Evolutionary conservation across 2,113 vertebrate species (phyloP).

Genomic region (Carlito syrichta): DNA sequence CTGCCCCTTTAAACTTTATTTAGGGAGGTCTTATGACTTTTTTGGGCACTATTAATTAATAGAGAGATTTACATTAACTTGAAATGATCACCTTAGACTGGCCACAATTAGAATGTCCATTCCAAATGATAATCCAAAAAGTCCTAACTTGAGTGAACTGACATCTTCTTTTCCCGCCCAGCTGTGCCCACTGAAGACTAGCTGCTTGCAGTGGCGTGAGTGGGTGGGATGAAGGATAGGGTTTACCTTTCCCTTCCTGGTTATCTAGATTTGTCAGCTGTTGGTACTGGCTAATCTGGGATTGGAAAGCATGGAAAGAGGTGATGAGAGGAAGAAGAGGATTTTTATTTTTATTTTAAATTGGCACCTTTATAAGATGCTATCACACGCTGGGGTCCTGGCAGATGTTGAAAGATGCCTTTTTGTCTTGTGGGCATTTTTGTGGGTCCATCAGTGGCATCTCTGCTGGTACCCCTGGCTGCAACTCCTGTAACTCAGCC

Average conservation of each 20-base stretch:
- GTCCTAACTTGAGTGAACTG: not conserved
- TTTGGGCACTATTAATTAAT: not conserved
- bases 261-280: not conserved
- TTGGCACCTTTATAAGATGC: not conserved
- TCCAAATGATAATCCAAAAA: not conserved
- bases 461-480: not conserved
- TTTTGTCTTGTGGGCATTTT: not conserved
- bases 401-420: conserved; percentile 1
- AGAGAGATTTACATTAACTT: not conserved
- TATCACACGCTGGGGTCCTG: not conserved
- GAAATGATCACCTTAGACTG: not conserved
- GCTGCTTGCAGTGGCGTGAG: not conserved
- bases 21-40: not conserved
- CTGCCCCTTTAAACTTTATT: not conserved
- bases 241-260: too few species aligned
- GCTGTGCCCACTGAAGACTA: not conserved
- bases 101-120: not conserved
- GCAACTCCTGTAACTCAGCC: not conserved
- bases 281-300: not conserved
- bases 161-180: not conserved
- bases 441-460: not conserved
- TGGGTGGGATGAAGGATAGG: rapidly evolving
- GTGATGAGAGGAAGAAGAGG: not conserved
- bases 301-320: not conserved
- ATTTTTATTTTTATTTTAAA: not conserved